phyloP scores from a whole-genome alignment of 2,113 vertebrate species.

The Corapipo altera region DNA sequence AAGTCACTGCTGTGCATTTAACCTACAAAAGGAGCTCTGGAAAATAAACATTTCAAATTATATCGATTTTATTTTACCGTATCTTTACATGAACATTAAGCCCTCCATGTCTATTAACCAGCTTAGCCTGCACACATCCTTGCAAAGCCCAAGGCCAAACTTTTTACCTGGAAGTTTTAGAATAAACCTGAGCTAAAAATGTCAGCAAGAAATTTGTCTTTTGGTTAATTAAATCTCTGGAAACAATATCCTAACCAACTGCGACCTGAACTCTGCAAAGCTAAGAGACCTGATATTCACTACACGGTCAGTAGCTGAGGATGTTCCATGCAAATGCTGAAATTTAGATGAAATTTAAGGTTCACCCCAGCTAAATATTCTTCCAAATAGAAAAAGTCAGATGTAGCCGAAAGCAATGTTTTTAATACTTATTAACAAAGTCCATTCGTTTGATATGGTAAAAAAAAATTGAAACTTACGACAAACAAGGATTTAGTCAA shows the following conservation, averaged over 20 bases:
- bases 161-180: background rate
- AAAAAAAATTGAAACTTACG: background rate
- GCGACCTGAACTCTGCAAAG: background rate
- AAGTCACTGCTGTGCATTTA: slow-evolving; percentile 77
- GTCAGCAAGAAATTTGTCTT: background rate
- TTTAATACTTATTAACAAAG: background rate
- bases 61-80: slow-evolving; percentile 41
- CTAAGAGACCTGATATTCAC: background rate
- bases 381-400: background rate
- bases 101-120: background rate
- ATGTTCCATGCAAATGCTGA: background rate
- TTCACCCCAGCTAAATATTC: background rate
- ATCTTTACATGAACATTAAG: slow-evolving; percentile 17
- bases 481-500: background rate
- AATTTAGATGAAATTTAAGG: background rate
- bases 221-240: background rate
- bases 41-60: slow-evolving; percentile 75
- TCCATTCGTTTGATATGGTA: background rate
- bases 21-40: slow-evolving; percentile 76
- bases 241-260: background rate
- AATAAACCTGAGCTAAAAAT: background rate
- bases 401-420: background rate
- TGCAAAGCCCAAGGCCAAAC: background rate
- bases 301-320: background rate
- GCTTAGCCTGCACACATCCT: background rate